Base-by-base conservation (phyloP, 2,113 vertebrate genomes). In the Ctenodactylus gundi region DNA sequence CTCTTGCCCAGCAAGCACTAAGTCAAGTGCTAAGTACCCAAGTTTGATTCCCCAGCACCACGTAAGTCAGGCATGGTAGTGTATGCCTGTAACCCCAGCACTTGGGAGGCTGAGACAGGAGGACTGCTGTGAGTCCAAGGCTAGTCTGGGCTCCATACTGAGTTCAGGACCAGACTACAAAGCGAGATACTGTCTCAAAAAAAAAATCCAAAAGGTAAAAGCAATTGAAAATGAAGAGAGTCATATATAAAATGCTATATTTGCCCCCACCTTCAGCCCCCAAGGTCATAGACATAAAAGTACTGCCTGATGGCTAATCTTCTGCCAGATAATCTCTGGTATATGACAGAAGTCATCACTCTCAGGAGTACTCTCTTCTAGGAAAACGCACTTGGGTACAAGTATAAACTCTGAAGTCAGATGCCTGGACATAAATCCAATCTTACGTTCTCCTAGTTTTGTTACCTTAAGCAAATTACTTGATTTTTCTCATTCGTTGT, bases 221-320 rank as follows among this genome's bases (percentile, higher is more conserved):
- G 9, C 46, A 82, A 41, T 76, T 44, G 11, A 44, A 70, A 65
- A 68, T 21, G 62, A 31, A 80, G 7, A 78, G 2, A 41, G 11
- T 39, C n/a, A 17, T 31, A 27, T n/a, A 14, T 21, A 76, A 81
- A 10, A 20, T 36, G 57, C 18, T 6, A 23, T 49, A 49, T 60
- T 49, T 15, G 9, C 10, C 13, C 49, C 25, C 51, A 20, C n/a
- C n/a, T n/a, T n/a, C n/a, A n/a, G n/a, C n/a, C n/a, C n/a, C n/a
- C n/a, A n/a, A n/a, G 29, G 34, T 57, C 21, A 13, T 1, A 39
- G 76, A 23, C 60, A 73, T 27, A 49, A 36, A 58, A 23, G 20
- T 31, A 7, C 34, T 21, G 8, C 21, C 12, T 6, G 3, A 39
- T 58, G 39, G 55, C 0, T 6, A 1, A 9, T 49, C n/a, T 36